Base-by-base conservation (phyloP, 2,888 invertebrate genomes). In the Latrodectus hesperus region DNA sequence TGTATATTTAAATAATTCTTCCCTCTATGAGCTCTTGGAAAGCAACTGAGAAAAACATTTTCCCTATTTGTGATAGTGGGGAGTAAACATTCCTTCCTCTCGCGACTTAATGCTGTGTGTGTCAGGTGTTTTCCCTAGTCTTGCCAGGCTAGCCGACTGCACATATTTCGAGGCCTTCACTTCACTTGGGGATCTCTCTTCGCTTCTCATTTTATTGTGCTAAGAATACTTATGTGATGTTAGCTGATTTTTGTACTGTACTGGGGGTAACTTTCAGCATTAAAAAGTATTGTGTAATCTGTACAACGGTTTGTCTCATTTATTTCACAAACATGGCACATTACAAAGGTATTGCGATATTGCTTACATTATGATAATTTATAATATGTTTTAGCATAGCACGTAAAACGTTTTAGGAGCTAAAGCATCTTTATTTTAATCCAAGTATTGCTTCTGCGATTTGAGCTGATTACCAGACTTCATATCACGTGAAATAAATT, bases 251-350 rank as follows among this genome's bases (percentile, higher is more conserved):
- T 87, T 87, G 83, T 86, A 84, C 77, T 87, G 89, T 89, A 83
- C 67, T 75, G 79, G 83, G 76, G 86, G 83, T 81, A 77, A 88
- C 82, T 87, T 89, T 83, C 87, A 87, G 87, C 89, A 89, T 89
- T 89, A 89, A 89, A 55, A 60, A 89, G 89, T 83, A 86, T 89
- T 89, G 89, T 89, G 89, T 89, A 89, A 87, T 89, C 86, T 84
- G 87, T 88, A 80, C 16, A 38, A 26, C 22, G 9, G 12, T 11
- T 12, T 73, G 16, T 74, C 53, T 65, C 53, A 51, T 65, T 73
- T 67, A 73, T 17, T 71, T 78, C 22, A 38, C 38, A 38, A 38
- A 6, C 38, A 6, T 38, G 38, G 38, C 38, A 38, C 38, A 38
- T 22, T 22, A 22, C 22, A 22, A 22, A 1, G 22, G 22, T 22